Evolutionary conservation across 2,888 invertebrate genomes (phyloP).

Genomic region (Parnassius smintheus): DNA sequence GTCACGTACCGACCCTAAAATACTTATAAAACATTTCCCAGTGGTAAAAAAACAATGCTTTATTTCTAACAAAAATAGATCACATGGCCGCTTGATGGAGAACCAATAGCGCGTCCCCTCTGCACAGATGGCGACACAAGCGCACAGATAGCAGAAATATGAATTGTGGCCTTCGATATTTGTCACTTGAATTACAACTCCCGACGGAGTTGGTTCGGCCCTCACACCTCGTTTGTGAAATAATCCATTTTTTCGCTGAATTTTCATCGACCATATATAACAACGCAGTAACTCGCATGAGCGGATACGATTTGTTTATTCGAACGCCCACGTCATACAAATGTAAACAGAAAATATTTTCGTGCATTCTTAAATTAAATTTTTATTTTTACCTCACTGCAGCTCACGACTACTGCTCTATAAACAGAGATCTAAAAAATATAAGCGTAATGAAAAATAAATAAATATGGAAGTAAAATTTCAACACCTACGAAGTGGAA

Average conservation of each 20-base stretch:
- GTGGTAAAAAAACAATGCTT: conserved; percentile 73
- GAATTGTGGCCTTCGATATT: conserved; percentile 80
- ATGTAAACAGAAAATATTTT: conserved; percentile 23
- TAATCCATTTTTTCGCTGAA: conserved; percentile 64
- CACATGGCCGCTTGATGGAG: conserved; percentile 75
- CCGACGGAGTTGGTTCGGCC: conserved; percentile 64
- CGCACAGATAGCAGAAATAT: conserved; percentile 79
- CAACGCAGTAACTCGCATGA: conserved; percentile 1
- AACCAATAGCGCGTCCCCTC: conserved; percentile 76
- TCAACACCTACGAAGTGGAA: conserved; percentile 5
- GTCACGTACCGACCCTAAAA: conserved; percentile 73
- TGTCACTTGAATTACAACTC: conserved; percentile 81
- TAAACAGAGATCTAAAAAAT: conserved; percentile 11
- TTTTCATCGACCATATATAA: conserved; percentile 37
- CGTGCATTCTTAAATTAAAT: conserved; percentile 20
- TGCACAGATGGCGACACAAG: conserved; percentile 77
- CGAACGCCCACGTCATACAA: conserved; percentile 10
- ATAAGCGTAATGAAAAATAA: neutral
- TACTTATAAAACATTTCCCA: conserved; percentile 76
- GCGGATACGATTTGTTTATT: conserved; percentile 16
- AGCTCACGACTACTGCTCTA: conserved; percentile 4
- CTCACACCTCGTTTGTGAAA: conserved; percentile 72
- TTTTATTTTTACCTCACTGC: conserved; percentile 14
- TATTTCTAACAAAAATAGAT: conserved; percentile 79
- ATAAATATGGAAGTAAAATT: conserved; percentile 4